These are phyloP conservation scores for Rhincodon typus DNA, from an alignment of 2,797 vertebrate genomes.

Conservation along the genomic window DNA sequence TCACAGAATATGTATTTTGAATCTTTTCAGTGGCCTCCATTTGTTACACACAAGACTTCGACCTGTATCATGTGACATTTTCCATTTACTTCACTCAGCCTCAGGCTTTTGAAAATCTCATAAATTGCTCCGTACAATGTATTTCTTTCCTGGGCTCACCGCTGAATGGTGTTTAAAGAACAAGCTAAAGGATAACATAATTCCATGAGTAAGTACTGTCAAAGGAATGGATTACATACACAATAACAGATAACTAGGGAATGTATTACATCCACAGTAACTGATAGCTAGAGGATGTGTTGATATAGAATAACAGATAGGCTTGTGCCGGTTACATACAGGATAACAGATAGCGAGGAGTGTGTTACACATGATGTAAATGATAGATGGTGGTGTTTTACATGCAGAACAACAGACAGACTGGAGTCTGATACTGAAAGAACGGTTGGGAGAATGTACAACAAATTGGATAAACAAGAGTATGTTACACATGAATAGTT, in stretches of 20 bases:
- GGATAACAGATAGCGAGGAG: not conserved
- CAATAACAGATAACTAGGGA: not conserved
- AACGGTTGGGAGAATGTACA: not conserved
- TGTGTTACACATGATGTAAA: not conserved
- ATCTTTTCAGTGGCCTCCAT: not conserved
- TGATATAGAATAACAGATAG: not conserved
- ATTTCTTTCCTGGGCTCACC: not conserved
- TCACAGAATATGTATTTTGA: not conserved
- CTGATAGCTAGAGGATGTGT: not conserved
- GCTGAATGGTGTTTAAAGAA: not conserved
- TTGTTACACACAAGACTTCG: not conserved
- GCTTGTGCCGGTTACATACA: not conserved
- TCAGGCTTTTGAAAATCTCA: not conserved
- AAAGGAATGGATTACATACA: not conserved
- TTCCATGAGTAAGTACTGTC: not conserved
- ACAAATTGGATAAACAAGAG: not conserved
- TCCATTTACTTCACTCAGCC: conserved; percentile 2
- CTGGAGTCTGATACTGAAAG: not conserved
- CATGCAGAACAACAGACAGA: not conserved
- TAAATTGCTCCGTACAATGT: not conserved
- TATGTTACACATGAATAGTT: not conserved
- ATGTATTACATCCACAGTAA: not conserved
- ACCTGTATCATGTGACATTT: not conserved
- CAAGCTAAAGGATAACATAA: not conserved
- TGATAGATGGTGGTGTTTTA: not conserved